Percentiles rank a stretch among this genome's conserved stretches.
These are phyloP conservation scores for Anas georgica DNA, from an alignment of 2,797 vertebrate species.

Conservation along the genomic window DNA sequence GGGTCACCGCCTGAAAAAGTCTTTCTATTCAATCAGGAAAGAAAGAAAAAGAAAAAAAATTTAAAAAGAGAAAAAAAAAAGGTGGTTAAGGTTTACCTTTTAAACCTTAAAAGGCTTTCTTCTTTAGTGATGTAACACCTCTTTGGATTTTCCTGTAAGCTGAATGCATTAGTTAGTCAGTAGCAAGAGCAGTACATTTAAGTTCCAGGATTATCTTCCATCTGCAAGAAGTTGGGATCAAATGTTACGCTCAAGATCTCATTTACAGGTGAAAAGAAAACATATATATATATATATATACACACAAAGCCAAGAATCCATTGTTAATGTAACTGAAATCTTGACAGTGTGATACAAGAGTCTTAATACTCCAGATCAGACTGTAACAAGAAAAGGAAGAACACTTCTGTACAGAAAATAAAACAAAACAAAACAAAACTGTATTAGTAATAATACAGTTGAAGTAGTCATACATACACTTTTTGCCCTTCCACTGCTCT, in stretches of 20 bases:
- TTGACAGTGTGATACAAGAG: constrained; percentile 4
- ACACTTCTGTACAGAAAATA: background rate
- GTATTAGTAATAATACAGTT: background rate
- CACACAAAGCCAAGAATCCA: background rate
- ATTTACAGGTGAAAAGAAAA: background rate
- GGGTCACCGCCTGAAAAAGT: background rate
- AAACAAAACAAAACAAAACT: background rate
- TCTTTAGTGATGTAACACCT: background rate
- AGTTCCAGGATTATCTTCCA: constrained; percentile 35
- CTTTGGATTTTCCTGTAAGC: constrained; percentile 22
- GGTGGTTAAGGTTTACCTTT: background rate
- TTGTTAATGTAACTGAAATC: background rate
- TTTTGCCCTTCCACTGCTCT: background rate
- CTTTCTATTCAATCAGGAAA: background rate
- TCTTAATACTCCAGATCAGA: constrained; percentile 9
- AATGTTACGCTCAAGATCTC: constrained; percentile 8
- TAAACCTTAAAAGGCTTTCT: background rate
- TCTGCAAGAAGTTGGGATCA: constrained; percentile 30
- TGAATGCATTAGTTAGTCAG: background rate
- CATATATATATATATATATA: accelerated
- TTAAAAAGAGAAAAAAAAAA: background rate
- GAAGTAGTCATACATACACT: background rate
- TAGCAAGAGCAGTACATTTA: constrained; percentile 28
- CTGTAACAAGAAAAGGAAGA: background rate
- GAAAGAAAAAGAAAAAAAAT: background rate